A percentile compares a stretch with the other conserved stretches of the same genome.
Evolutionary conservation across 1,140 invertebrate genomes (phyloP).

Genomic region (Sycophaga agraensis): DNA sequence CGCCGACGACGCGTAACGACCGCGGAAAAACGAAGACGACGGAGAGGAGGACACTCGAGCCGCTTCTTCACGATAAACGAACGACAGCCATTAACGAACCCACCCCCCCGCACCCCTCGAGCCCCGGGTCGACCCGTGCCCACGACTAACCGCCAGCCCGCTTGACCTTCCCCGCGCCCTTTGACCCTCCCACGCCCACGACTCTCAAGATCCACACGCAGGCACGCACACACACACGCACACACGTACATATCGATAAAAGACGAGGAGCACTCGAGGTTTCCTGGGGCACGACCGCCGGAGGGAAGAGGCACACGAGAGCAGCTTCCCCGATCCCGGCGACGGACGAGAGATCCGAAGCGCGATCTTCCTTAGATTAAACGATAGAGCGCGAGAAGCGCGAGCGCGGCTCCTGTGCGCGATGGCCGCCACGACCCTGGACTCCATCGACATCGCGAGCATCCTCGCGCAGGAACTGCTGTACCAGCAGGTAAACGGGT

Average conservation of each 20-base stretch:
- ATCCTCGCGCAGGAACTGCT: conserved; percentile 78
- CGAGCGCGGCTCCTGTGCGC: too few relatives aligned
- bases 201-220: neutral
- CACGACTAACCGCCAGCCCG: neutral
- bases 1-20: conserved; percentile 13
- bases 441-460: conserved; percentile 77
- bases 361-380: neutral
- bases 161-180: neutral
- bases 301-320: too few relatives aligned
- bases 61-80: conserved; percentile 24
- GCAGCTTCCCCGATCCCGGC: too few relatives aligned
- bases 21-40: conserved; percentile 16
- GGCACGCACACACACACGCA: too few relatives aligned
- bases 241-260: neutral
- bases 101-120: neutral
- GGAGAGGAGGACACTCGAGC: conserved; percentile 7
- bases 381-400: too few relatives aligned
- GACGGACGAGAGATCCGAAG: neutral
- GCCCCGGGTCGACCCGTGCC: neutral
- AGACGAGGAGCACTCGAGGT: neutral
- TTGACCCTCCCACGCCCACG: neutral
- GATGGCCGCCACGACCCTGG: conserved; percentile 55
- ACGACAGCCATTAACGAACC: conserved; percentile 13
- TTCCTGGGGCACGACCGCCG: too few relatives aligned
- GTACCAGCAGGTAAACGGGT: conserved; percentile 68